Evolutionary conservation across 2,113 vertebrate genomes (phyloP).

Genomic region (Eulemur macaco): DNA sequence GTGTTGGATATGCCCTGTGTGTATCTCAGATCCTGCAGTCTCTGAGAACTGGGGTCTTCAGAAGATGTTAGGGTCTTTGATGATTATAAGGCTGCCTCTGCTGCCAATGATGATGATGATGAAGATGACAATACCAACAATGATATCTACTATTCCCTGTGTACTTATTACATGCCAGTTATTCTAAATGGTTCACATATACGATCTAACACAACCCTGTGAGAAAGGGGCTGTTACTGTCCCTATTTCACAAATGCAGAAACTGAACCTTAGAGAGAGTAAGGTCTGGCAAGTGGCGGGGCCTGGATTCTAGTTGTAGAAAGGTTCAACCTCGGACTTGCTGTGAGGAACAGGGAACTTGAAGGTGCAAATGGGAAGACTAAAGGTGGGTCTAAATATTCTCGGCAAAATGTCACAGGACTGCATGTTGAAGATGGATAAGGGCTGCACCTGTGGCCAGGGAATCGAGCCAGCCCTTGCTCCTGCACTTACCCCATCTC

Average conservation of each 20-base stretch:
- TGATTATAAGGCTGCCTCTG: neutral
- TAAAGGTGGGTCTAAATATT: neutral
- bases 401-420: neutral
- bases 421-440: neutral
- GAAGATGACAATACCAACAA: no score
- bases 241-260: neutral
- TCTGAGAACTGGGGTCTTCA: neutral
- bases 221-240: neutral
- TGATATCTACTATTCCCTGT: neutral
- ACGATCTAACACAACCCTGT: neutral
- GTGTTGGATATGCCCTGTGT: neutral
- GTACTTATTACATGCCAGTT: neutral
- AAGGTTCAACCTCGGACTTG: neutral
- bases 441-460: neutral
- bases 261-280: neutral
- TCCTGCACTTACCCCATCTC: neutral
- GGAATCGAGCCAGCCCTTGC: neutral
- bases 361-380: neutral
- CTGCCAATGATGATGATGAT: fast-evolving
- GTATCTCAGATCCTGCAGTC: neutral
- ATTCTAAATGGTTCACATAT: neutral
- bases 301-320: neutral
- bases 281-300: neutral
- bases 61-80: neutral
- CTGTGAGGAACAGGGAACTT: neutral